These are phyloP conservation scores for Elysia crispata DNA, from an alignment of 2,888 invertebrate species.

Conservation along the genomic window DNA sequence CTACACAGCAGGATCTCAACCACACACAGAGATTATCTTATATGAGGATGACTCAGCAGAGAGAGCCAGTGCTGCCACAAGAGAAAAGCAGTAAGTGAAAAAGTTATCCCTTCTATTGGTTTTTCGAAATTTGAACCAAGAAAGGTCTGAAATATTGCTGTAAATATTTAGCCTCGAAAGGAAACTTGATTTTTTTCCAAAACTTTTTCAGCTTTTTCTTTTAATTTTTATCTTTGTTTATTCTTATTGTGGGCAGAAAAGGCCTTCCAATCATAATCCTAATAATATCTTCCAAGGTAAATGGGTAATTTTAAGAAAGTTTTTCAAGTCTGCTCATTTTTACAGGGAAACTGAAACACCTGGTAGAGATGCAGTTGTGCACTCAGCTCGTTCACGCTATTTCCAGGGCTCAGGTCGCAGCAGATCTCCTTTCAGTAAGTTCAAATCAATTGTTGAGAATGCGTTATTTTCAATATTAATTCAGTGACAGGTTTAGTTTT, in stretches of 20 bases:
- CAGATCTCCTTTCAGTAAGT: conserved; percentile 73
- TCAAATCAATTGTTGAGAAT: neutral
- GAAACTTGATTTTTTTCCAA: too few relatives aligned
- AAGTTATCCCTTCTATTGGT: neutral
- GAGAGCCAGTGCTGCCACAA: conserved; percentile 54
- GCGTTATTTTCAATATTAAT: too few relatives aligned
- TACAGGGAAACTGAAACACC: conserved; percentile 68
- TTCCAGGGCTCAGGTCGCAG: conserved; percentile 72
- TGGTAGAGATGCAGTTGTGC: conserved; percentile 67
- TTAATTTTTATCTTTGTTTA: too few relatives aligned
- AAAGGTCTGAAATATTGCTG: neutral
- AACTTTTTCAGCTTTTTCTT: too few relatives aligned
- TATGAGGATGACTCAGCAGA: conserved; percentile 69
- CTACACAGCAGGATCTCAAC: conserved; percentile 57
- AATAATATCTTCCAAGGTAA: too few relatives aligned
- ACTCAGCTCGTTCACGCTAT: conserved; percentile 64
- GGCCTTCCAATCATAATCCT: too few relatives aligned
- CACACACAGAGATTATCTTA: conserved; percentile 74
- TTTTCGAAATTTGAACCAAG: too few relatives aligned
- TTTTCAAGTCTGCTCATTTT: too few relatives aligned
- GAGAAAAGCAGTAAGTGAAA: conserved; percentile 59
- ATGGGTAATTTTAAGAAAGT: too few relatives aligned
- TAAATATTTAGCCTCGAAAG: too few relatives aligned
- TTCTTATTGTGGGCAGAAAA: too few relatives aligned
- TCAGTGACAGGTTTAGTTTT: too few relatives aligned